Percentiles rank a stretch among this genome's conserved stretches.
Conservation (phyloP, 2,888 invertebrate species). For the Tipula unca region DNA sequence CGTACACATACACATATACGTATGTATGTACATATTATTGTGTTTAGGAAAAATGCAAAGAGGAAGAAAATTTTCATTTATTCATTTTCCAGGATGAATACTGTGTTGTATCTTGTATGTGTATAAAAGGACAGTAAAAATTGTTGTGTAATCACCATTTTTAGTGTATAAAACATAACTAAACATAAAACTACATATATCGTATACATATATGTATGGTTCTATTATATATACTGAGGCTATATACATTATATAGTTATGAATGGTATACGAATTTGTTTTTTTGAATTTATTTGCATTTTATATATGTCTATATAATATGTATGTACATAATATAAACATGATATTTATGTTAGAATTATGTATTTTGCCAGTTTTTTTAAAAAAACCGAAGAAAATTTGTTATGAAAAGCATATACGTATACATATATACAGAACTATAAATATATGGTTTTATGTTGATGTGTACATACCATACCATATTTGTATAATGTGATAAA, state of each 20-base stretch:
- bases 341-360: conserved; percentile 3
- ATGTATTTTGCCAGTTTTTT: background rate
- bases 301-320: no score
- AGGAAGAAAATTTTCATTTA: background rate
- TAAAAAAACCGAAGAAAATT: background rate
- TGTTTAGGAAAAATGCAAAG: background rate
- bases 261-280: background rate
- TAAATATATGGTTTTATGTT: background rate
- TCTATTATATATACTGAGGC: background rate
- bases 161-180: background rate
- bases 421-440: background rate
- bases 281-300: background rate
- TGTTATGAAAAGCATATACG: background rate
- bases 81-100: background rate
- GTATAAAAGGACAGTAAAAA: background rate
- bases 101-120: no score
- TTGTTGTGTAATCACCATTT: background rate
- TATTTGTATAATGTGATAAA: background rate
- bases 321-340: background rate
- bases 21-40: no score
- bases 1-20: no score
- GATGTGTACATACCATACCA: background rate
- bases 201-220: background rate
- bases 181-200: background rate
- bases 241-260: background rate